Percentiles rank a stretch among this genome's conserved stretches.
Evolutionary conservation across 2,888 invertebrate genomes (phyloP).

Genomic region (Folsomia manolachei): DNA sequence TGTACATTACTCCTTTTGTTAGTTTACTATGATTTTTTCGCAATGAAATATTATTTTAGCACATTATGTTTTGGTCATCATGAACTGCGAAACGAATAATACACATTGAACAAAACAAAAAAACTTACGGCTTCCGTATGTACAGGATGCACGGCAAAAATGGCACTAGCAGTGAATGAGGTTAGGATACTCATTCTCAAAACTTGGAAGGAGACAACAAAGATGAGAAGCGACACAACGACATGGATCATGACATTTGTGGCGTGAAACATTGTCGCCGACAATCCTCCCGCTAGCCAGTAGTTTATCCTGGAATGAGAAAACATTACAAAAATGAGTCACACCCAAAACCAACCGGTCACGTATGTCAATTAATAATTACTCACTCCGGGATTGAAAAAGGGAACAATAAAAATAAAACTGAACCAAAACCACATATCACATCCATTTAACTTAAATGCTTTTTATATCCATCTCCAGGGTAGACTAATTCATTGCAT

Average conservation of each 20-base stretch:
- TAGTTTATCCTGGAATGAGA: slow-evolving; percentile 68
- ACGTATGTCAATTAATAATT: slow-evolving; percentile 19
- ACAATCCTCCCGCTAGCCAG: slow-evolving; percentile 64
- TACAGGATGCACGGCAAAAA: slow-evolving; percentile 82
- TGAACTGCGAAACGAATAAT: no score
- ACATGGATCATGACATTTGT: slow-evolving; percentile 75
- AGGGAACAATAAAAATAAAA: slow-evolving; percentile 22
- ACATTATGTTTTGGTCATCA: no score
- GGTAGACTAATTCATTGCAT: not conserved
- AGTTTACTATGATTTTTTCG: no score
- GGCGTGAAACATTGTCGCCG: slow-evolving; percentile 74
- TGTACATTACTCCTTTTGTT: no score
- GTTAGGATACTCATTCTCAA: slow-evolving; percentile 67
- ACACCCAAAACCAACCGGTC: slow-evolving; percentile 10
- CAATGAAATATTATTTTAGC: no score
- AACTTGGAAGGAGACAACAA: slow-evolving; percentile 64
- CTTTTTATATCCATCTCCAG: not conserved
- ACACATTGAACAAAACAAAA: no score
- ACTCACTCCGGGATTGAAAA: slow-evolving; percentile 15
- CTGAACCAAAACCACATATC: slow-evolving; percentile 3
- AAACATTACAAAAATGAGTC: slow-evolving; percentile 12
- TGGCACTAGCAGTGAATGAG: slow-evolving; percentile 67
- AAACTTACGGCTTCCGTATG: slow-evolving; percentile 82
- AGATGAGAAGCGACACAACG: slow-evolving; percentile 68
- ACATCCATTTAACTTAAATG: slow-evolving; percentile 22